Evolutionary conservation across 2,113 vertebrate genomes (phyloP), one percentile per base, ranked within the genome.

Genomic region (Chaetura pelagica): DNA sequence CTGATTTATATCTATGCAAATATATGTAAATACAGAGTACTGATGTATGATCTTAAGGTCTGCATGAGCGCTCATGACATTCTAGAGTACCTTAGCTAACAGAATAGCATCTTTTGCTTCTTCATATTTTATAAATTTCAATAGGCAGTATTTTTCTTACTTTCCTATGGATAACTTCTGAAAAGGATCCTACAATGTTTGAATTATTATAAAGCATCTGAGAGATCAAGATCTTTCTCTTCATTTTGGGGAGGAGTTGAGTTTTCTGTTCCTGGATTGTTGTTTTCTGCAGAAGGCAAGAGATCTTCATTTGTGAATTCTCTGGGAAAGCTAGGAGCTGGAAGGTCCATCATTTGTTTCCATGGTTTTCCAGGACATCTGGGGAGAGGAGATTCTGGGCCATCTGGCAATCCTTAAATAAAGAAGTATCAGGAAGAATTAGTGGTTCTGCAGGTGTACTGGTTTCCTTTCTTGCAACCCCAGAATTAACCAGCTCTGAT

Each of bases 341-440:
- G 8, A 72, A 79, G 59, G 54, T 42, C 69, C 30, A 23, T 48
- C 68, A 84, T 57, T 92, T 82, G 85, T 94, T 99, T 99, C 99
- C 99, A 99, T 75, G 98, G 98, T 76, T 97, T 98, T 89, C 98
- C 98, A 9, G 99, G 99, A 94, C 99, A 99, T 91, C 97, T 98
- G 35, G 98, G 96, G 23, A 27, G 67, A 30, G 40, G 34, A 84
- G 91, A 74, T 78, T 94, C 96, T 59, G 95, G n/a, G 17, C 8
- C 93, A 94, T 96, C 97, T 86, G 97, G 51, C 52, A 97, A 90
- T 12, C 24, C 61, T 96, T 79, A 96, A 94, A 96, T 52, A 92
- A 71, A 96, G 92, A 83, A 78, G 15, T 61, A 64, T 73, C 52
- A 61, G 74, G 34, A 94, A 51, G 24, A 64, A 35, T 71, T 69